These are phyloP conservation scores for Gasteruption jaculator DNA, from an alignment of 2,888 invertebrate genomes.

Conservation along the genomic window DNA sequence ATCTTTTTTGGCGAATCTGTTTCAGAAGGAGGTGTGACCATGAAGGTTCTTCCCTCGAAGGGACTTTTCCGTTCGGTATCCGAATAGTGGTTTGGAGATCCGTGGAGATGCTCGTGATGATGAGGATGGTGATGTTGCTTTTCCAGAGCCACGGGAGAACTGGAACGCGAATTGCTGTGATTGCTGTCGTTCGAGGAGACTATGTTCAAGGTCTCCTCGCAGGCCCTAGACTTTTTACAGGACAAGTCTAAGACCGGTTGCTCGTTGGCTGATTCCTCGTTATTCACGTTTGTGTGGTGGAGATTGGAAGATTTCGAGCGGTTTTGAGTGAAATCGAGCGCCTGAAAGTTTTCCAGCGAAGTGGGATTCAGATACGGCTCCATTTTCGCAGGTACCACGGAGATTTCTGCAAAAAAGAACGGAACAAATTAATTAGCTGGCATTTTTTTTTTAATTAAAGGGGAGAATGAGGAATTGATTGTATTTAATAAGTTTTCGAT, in stretches of 20 bases:
- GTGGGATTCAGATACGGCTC: constrained; percentile 16
- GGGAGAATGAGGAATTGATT: too few species aligned
- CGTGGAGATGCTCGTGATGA: constrained; percentile 12
- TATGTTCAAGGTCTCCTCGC: neutral
- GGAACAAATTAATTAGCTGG: too few species aligned
- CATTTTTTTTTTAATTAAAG: too few species aligned
- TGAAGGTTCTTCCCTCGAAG: constrained; percentile 28
- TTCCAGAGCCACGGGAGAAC: constrained; percentile 19
- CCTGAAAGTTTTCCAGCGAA: constrained; percentile 17
- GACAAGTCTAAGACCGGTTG: constrained; percentile 37
- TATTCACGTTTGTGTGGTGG: too few species aligned
- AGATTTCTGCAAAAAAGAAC: too few species aligned
- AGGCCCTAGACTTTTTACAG: constrained; percentile 28
- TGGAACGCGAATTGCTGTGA: constrained; percentile 16
- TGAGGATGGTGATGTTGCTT: too few species aligned
- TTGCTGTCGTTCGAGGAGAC: constrained; percentile 15
- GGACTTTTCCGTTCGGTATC: constrained; percentile 31
- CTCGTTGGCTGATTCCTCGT: constrained; percentile 17
- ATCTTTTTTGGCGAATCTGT: constrained; percentile 33
- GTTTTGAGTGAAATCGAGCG: constrained; percentile 29
- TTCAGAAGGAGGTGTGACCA: constrained; percentile 42
- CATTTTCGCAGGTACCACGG: too few species aligned
- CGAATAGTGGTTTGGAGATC: constrained; percentile 8
- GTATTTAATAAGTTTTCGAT: too few species aligned
- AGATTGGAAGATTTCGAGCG: too few species aligned